Evolutionary conservation across 1,140 invertebrate species (phyloP).

Genomic region (Drosophila rhopaloa): DNA sequence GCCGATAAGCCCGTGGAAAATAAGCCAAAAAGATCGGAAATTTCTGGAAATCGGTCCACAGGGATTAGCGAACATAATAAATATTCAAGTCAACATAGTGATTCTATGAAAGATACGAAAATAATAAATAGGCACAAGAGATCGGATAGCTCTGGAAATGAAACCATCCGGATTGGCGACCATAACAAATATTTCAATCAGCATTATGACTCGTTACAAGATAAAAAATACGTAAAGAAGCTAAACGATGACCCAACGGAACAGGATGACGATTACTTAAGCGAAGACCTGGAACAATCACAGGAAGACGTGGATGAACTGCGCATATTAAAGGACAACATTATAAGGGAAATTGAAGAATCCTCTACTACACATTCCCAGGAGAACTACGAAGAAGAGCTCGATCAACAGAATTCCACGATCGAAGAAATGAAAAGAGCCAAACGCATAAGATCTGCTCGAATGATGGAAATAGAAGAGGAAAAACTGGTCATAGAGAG

Average conservation of each 20-base stretch:
- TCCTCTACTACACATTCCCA: background rate
- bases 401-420: slow-evolving; percentile 11
- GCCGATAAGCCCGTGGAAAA: background rate
- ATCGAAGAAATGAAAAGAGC: background rate
- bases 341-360: slow-evolving; percentile 13
- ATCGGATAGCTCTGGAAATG: background rate
- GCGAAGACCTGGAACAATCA: background rate
- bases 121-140: background rate
- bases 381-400: slow-evolving; percentile 19
- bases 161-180: background rate
- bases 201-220: background rate
- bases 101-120: no score
- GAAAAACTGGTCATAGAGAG: slow-evolving; percentile 29
- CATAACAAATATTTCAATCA: background rate
- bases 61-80: background rate
- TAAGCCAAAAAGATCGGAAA: background rate
- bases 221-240: background rate
- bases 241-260: background rate
- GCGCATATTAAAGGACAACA: background rate
- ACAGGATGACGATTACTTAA: background rate
- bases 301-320: slow-evolving; percentile 12
- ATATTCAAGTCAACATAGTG: background rate
- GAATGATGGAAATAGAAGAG: slow-evolving; percentile 29
- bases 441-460: background rate
- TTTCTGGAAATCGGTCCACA: background rate